Conservation (phyloP, 2,113 vertebrate genomes). For the Vombatus ursinus region DNA sequence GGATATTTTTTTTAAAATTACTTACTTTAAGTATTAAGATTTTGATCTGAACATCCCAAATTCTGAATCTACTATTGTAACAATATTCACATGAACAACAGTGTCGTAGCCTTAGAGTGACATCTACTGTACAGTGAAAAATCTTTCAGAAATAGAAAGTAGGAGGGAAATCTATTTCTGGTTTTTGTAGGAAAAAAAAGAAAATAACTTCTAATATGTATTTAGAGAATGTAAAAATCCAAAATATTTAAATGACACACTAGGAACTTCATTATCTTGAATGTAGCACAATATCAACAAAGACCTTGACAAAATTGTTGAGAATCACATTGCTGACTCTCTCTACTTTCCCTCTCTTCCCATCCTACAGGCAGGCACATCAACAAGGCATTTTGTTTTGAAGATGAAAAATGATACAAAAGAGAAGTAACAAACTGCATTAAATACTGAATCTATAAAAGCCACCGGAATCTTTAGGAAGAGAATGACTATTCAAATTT, state of each 20-base stretch:
- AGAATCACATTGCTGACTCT: not conserved
- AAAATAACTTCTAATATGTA: not conserved
- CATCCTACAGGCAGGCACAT: not conserved
- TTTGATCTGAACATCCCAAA: constrained; percentile 37
- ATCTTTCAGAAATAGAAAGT: not conserved
- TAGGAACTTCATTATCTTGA: not conserved
- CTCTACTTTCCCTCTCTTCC: not conserved
- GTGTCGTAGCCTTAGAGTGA: constrained; percentile 75
- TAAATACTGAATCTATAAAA: not conserved
- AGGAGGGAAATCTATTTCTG: not conserved
- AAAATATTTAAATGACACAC: not conserved
- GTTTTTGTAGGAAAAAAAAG: constrained; percentile 15
- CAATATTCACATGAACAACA: not conserved
- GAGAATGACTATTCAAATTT: not conserved
- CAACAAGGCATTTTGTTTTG: not conserved
- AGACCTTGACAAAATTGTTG: not conserved
- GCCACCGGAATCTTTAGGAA: not conserved
- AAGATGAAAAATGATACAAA: not conserved
- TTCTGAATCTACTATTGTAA: constrained; percentile 23
- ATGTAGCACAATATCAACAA: not conserved
- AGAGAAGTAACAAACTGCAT: not conserved
- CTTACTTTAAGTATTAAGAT: constrained; percentile 11
- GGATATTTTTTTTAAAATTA: not conserved
- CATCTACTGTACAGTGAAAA: constrained; percentile 77
- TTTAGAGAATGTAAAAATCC: not conserved